Percentiles rank a stretch among this genome's conserved stretches.
phyloP scores from a whole-genome alignment of 2,888 invertebrate genomes.

The Idaea biselata region DNA sequence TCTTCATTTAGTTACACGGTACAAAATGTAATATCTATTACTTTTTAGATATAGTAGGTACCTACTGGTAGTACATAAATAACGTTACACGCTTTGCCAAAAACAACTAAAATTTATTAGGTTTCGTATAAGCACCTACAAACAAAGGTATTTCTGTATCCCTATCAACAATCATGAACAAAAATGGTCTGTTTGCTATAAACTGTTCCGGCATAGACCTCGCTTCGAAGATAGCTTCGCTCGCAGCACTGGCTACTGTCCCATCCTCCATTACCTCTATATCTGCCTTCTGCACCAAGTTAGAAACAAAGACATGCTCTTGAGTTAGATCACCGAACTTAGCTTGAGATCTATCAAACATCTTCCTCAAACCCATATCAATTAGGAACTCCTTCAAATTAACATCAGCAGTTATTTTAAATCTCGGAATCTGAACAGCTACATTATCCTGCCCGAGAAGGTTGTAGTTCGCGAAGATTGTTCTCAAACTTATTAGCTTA shows the following conservation, averaged over 20 bases:
- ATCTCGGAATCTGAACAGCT: conserved; percentile 81
- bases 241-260: conserved; percentile 48
- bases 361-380: conserved; percentile 60
- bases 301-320: conserved; percentile 47
- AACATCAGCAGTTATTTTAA: conserved; percentile 75
- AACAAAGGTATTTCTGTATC: conserved; percentile 52
- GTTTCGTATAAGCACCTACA: conserved; percentile 65
- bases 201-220: conserved; percentile 35
- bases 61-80: no score
- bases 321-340: conserved; percentile 51
- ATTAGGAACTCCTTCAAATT: conserved; percentile 65
- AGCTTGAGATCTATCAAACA: conserved; percentile 51
- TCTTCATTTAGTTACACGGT: no score
- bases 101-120: conserved; percentile 40
- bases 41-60: no score
- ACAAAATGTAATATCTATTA: no score
- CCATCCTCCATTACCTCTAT: conserved; percentile 68
- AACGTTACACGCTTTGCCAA: background rate
- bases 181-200: conserved; percentile 57
- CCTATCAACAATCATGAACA: conserved; percentile 67
- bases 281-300: conserved; percentile 64
- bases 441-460: conserved; percentile 60
- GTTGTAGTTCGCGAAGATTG: conserved; percentile 66
- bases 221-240: conserved; percentile 37
- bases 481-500: conserved; percentile 59